Evolutionary conservation across 2,797 vertebrate species (phyloP), one percentile per base, ranked within the genome.

Genomic region (Spondyliosoma cantharus): DNA sequence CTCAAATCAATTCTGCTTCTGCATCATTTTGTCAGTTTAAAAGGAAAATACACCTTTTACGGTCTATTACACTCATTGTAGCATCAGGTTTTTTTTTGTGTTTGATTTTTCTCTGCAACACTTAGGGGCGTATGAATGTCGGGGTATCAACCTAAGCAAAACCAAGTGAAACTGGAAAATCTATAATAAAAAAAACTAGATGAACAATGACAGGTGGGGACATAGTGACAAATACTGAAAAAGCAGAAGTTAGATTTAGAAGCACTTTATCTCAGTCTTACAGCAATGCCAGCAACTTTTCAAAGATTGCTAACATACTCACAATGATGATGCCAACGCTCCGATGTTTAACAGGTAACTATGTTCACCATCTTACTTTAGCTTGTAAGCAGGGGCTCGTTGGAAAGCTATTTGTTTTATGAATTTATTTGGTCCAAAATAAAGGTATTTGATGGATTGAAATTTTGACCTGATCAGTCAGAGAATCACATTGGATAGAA

Each of bases 1-100:
- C 43, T 76, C 20, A 53, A 11, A 61, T 81, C 19, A 64, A 78
- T 86, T 79, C 52, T 52, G 50, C 59, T 46, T 66, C 67, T 74
- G 80, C 52, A 59, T 48, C 15, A 4, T 49, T 70, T 71, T 77
- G 78, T 78, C 19, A 15, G 7, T 80, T 87, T 53, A 59, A 62
- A 80, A 53, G 13, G 54, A 78, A 57, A 58, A 22, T 25, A 57
- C 45, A 50, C 37, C 24, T 74, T 68, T 72, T 77, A 61, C 19
- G 5, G 27, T 32, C 46, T 76, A 25, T 78, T 76, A 60, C 27
- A 62, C 25, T 43, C 29, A 22, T 27, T 61, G 53, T 59, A 73
- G 46, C 54, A 13, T 52, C 32, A 8, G 29, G 6, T 1, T 84
- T 53, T 69, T 43, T 37, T 81, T 60, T 61, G 56, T 3, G 0